A percentile compares a stretch with the other conserved stretches of the same genome.
Evolutionary conservation across 37 sponge, comb jelly and placozoan species (phyloP).

Genomic region (Oscarella lobularis): DNA sequence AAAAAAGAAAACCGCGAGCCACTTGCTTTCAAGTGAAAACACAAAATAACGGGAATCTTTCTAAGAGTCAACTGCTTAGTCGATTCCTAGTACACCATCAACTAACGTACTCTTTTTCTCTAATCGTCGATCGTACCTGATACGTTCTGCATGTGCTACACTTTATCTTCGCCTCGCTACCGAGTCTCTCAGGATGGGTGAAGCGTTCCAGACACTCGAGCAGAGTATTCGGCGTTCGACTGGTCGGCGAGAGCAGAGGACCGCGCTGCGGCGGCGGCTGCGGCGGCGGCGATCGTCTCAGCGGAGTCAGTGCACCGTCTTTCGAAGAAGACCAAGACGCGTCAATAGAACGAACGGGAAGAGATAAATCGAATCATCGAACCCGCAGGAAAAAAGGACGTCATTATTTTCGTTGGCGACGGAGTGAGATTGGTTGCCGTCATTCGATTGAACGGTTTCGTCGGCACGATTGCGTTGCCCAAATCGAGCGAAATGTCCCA

Average conservation of each 20-base stretch:
- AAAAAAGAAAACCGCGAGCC: neutral
- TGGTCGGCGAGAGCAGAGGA: slow-evolving; percentile 1
- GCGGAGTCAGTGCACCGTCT: no score
- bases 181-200: slow-evolving; percentile 67
- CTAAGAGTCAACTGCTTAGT: slow-evolving; percentile 30
- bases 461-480: neutral
- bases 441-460: neutral
- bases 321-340: no score
- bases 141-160: slow-evolving; percentile 51
- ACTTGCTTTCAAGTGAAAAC: slow-evolving; percentile 81
- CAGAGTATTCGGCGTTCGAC: slow-evolving; percentile 32
- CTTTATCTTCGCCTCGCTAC: slow-evolving; percentile 74
- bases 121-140: slow-evolving; percentile 27
- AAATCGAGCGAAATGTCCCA: slow-evolving; percentile 96
- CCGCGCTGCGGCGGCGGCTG: no score
- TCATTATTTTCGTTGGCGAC: neutral
- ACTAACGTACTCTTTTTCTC: no score
- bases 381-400: no score
- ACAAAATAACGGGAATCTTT: slow-evolving; percentile 74
- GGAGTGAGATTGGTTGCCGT: neutral
- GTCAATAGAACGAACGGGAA: no score
- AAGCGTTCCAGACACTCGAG: slow-evolving; percentile 73
- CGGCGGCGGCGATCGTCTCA: no score
- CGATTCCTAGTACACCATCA: slow-evolving; percentile 22
- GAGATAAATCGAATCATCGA: no score